Evolutionary conservation across 2,888 invertebrate species (phyloP), one percentile per base, ranked within the genome.

Genomic region (Rhingia rostrata): DNA sequence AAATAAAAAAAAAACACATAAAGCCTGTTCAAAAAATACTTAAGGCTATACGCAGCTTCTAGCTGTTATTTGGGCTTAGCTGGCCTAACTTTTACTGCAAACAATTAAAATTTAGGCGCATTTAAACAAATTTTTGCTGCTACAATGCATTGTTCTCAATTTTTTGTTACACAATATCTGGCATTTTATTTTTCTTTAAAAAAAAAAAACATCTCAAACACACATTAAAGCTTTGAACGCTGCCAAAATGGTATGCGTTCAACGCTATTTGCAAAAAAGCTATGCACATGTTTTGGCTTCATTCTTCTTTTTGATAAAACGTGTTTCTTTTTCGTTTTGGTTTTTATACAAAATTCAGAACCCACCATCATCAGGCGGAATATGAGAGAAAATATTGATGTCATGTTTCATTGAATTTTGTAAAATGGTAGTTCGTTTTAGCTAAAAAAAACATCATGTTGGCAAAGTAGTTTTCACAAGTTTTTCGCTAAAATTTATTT

Each of bases 261-360:
- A 80, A 75, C 39, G 66, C 56, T 54, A 58, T 39, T 49, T 53
- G 56, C 66, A 58, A 73, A 69, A 56, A 73, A 80, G 84, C 84
- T 84, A 75, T 84, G 84, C 84, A 84, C 84, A 80, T 75, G 80
- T 84, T 84, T 80, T 80, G 80, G 84, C 84, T 84, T 84, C 60
- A 47, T 79, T 63, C 12, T 3, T 12, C 12, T 32, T 70, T 54
- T 77, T 60, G 45, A 61, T 60, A 61, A 47, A 77, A 61, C 78
- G 78, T 72, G 67, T 77, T 61, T 63, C n/a, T n/a, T 73, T 67
- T 37, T 43, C 41, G 0, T 58, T 56, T 66, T 78, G 7, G 35
- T 41, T 47, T 45, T 56, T 41, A 4, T 35, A 53, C 12, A 54
- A 77, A 53, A 66, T 66, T 69, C 67, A 51, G 67, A 80, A 47